Evolutionary conservation across 2,113 vertebrate genomes (phyloP), one percentile per base, ranked within the genome.

Genomic region (Pedionomus torquatus): DNA sequence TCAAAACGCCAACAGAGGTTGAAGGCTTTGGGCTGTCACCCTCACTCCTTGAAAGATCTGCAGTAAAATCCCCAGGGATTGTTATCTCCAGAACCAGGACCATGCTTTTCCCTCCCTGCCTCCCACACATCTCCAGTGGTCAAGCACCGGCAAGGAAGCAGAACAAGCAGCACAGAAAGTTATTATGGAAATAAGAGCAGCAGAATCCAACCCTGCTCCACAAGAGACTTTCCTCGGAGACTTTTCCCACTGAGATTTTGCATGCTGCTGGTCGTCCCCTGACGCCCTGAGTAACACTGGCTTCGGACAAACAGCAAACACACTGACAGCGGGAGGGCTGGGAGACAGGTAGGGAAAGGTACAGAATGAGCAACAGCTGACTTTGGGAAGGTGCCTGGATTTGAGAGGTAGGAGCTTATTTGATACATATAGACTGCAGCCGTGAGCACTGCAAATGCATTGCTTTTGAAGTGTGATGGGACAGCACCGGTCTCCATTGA

Each of bases 221-320:
- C 55, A 48, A 54, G 16, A 55, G 10, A 15, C 10, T 61, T 58
- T 31, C 9, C 21, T 28, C 30, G 52, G 28, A 54, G 52, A 54
- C 52, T 30, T 52, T 52, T 26, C 3, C 7, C 15, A 5, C 37
- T 39, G 11, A 33, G 49, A 39, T 24, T 44, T 43, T 28, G n/a
- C 17, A 13, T 1, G 13, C 26, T 9, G 90, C 52, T 3, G 2
- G 23, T 23, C 1, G 0, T 30, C 20, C 41, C 31, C 72, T 11
- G 1, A 0, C 0, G 1, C 37, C 24, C 37, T 52, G 31, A 1
- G 1, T 10, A 12, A 7, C 23, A 25, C 0, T 17, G 35, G 31
- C 39, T 71, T 54, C 2, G 6, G 41, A 54, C 52, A 52, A 83
- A 83, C 5, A 2, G 52, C 82, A 89, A 43, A 80, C 79, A 95